These are phyloP conservation scores for Drosophila ustulata DNA, from an alignment of 2,888 invertebrate genomes.

Conservation along the genomic window DNA sequence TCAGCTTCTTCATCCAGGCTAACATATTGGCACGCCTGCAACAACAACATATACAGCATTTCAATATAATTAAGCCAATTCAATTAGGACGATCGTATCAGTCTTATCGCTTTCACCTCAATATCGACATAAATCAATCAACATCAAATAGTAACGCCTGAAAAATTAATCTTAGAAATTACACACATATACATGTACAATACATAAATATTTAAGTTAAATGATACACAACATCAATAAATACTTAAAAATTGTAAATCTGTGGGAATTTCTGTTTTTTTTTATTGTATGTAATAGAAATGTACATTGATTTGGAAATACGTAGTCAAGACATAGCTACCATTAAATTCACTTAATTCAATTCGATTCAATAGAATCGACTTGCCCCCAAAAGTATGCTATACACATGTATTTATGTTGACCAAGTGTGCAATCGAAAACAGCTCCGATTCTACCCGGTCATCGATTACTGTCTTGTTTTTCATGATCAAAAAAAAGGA, in stretches of 20 bases:
- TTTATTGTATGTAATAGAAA: constrained; percentile 3
- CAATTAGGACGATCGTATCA: background rate
- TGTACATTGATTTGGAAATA: background rate
- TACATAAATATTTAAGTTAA: too few species aligned
- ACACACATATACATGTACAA: too few species aligned
- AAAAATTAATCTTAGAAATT: too few species aligned
- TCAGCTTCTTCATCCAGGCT: constrained; percentile 84
- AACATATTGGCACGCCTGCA: constrained; percentile 81
- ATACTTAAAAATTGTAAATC: background rate
- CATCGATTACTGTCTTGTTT: background rate
- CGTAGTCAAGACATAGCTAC: background rate
- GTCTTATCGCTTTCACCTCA: constrained; percentile 6
- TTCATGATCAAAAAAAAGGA: background rate
- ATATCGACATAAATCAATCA: too few species aligned
- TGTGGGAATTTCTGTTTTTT: background rate
- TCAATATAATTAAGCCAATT: background rate
- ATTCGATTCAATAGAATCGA: background rate
- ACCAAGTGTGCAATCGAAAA: constrained; percentile 1
- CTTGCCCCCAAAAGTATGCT: constrained; percentile 9
- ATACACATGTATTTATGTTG: background rate
- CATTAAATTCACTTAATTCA: background rate
- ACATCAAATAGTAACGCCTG: too few species aligned
- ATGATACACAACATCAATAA: background rate
- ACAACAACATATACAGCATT: constrained; percentile 10
- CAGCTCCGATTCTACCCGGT: background rate